A percentile compares a stretch with the other conserved stretches of the same genome.
phyloP scores from a whole-genome alignment of 2,888 invertebrate genomes.

The Saturnia japonica region DNA sequence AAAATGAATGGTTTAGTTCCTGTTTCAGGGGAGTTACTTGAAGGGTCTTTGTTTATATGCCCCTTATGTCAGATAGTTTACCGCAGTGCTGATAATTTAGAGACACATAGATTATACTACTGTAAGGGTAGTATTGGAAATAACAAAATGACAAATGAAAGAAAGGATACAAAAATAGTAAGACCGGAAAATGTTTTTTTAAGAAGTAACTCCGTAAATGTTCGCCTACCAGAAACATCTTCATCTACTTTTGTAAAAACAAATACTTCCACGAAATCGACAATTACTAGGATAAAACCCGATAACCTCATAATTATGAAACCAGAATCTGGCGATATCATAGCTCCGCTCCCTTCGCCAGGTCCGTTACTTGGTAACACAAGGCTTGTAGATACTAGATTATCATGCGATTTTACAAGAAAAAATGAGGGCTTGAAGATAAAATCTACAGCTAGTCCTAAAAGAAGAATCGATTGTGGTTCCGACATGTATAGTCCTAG shows the following conservation, averaged over 20 bases:
- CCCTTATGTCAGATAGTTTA: slow-evolving; percentile 90
- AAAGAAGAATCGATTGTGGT: slow-evolving; percentile 66
- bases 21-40: slow-evolving; percentile 81
- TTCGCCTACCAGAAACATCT: slow-evolving; percentile 80
- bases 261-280: slow-evolving; percentile 58
- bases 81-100: slow-evolving; percentile 90
- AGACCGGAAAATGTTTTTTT: slow-evolving; percentile 77
- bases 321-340: slow-evolving; percentile 73
- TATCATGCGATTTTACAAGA: slow-evolving; percentile 67
- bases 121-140: slow-evolving; percentile 85
- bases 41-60: slow-evolving; percentile 85
- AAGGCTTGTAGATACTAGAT: slow-evolving; percentile 86
- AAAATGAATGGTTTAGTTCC: slow-evolving; percentile 73
- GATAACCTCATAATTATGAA: slow-evolving; percentile 81
- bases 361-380: slow-evolving; percentile 92
- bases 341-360: slow-evolving; percentile 88
- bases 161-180: slow-evolving; percentile 58
- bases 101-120: slow-evolving; percentile 89
- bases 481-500: slow-evolving; percentile 70
- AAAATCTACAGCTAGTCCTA: slow-evolving; percentile 65
- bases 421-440: slow-evolving; percentile 64
- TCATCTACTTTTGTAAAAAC: slow-evolving; percentile 61
- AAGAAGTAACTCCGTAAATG: slow-evolving; percentile 83
- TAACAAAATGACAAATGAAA: slow-evolving; percentile 47
- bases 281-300: slow-evolving; percentile 72